These are phyloP conservation scores for Calidris pygmaea DNA, from an alignment of 2,113 vertebrate species.

Conservation along the genomic window DNA sequence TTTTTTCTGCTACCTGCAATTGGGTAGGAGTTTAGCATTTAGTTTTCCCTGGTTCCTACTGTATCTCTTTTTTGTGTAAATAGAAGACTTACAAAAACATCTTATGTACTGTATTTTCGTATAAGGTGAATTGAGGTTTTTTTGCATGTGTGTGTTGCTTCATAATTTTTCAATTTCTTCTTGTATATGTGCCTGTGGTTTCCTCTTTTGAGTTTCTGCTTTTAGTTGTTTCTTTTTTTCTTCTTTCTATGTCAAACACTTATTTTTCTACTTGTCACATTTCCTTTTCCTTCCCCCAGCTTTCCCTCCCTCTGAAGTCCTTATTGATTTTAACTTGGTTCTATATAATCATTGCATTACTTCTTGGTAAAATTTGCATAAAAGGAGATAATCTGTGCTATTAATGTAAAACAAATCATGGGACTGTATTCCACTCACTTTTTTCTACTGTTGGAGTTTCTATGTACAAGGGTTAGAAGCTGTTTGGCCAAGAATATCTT, in stretches of 20 bases:
- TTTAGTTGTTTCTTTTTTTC: not conserved
- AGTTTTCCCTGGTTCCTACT: not conserved
- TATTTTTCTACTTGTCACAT: not conserved
- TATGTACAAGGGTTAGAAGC: not conserved
- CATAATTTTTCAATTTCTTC: not conserved
- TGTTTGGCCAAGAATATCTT: not conserved
- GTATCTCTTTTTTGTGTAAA: not conserved
- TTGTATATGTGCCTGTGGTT: not conserved
- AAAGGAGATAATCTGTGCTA: not conserved
- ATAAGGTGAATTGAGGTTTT: rapidly evolving
- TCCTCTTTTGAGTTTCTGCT: not conserved
- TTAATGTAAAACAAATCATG: not conserved
- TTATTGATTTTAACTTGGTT: not conserved
- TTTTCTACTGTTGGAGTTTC: not conserved
- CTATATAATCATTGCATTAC: not conserved
- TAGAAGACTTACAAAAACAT: not conserved
- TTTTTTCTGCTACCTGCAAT: not conserved
- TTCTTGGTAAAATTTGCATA: not conserved
- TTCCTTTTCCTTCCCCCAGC: not conserved
- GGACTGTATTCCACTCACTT: not conserved
- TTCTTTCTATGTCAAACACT: not conserved
- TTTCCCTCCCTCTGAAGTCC: not conserved
- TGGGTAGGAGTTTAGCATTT: not conserved
- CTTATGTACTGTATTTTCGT: not conserved
- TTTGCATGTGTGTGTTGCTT: rapidly evolving